phyloP scores from a whole-genome alignment of 2,888 invertebrate genomes.

The Sinelater perroti region DNA sequence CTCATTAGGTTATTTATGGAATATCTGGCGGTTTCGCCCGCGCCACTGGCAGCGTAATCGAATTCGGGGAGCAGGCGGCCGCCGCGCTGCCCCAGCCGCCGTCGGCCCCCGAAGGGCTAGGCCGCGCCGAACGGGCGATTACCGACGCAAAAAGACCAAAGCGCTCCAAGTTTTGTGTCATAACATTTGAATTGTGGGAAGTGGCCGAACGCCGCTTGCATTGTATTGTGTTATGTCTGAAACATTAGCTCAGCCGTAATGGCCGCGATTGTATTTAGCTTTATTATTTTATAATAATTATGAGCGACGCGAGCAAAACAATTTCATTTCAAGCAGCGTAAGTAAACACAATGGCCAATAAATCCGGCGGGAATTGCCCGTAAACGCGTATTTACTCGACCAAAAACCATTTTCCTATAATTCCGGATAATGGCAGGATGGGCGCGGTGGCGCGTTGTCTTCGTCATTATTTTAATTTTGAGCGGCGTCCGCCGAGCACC shows the following conservation, averaged over 20 bases:
- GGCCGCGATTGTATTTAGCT: conserved; percentile 26
- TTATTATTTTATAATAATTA: conserved; percentile 31
- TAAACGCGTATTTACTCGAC: conserved; percentile 53
- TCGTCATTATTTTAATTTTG: conserved; percentile 38
- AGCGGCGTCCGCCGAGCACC: conserved; percentile 24
- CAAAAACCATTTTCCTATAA: conserved; percentile 54
- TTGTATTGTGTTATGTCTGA: conserved; percentile 23
- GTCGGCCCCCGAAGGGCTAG: conserved; percentile 13
- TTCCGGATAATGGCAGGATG: conserved; percentile 52
- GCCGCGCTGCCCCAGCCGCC: conserved; percentile 2
- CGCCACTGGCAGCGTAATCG: too few species aligned
- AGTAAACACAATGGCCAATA: conserved; percentile 56
- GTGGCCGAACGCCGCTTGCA: conserved; percentile 15
- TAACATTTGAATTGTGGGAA: conserved; percentile 22
- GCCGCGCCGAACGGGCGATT: conserved; percentile 9
- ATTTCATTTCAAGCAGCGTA: conserved; percentile 52
- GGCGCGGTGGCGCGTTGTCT: conserved; percentile 43
- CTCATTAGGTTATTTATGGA: conserved; percentile 25
- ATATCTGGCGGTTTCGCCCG: conserved; percentile 9
- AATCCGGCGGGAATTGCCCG: conserved; percentile 50
- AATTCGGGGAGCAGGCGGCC: conserved; percentile 14
- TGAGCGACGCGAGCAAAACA: conserved; percentile 31
- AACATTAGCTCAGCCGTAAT: conserved; percentile 26
- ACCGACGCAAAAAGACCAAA: conserved; percentile 14
- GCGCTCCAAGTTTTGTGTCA: conserved; percentile 10